A percentile compares a stretch with the other conserved stretches of the same genome.
Conservation (phyloP, 2,113 vertebrate species). For the Malurus alboscapulatus region DNA sequence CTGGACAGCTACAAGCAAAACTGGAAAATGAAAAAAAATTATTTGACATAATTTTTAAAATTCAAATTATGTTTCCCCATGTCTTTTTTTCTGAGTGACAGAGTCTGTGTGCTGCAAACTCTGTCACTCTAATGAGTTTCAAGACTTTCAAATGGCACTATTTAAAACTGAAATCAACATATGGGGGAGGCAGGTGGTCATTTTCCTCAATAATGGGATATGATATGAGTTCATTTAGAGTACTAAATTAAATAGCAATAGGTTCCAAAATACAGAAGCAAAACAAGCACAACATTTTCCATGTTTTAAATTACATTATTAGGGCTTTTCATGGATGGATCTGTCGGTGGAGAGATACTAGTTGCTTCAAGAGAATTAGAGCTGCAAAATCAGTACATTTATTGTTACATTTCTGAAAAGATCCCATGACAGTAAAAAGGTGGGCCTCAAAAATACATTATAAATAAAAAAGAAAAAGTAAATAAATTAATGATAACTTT, state of each 20-base stretch:
- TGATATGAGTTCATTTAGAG: constrained; percentile 66
- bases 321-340: background rate
- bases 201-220: constrained; percentile 66
- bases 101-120: background rate
- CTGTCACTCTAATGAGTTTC: constrained; percentile 43
- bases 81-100: constrained; percentile 2
- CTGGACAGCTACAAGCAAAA: background rate
- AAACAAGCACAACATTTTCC: constrained; percentile 31
- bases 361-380: background rate
- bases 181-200: constrained; percentile 74
- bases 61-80: background rate
- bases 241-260: constrained; percentile 62
- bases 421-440: background rate
- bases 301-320: constrained; percentile 44
- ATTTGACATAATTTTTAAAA: background rate
- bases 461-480: constrained; percentile 3
- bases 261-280: constrained; percentile 57
- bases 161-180: constrained; percentile 70
- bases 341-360: background rate
- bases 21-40: background rate
- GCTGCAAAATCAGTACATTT: background rate
- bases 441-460: background rate
- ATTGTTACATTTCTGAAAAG: background rate
- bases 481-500: constrained; percentile 5
- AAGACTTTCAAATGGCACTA: constrained; percentile 62